phyloP scores from a whole-genome alignment of 2,113 vertebrate genomes.

The Cyanoderma ruficeps region DNA sequence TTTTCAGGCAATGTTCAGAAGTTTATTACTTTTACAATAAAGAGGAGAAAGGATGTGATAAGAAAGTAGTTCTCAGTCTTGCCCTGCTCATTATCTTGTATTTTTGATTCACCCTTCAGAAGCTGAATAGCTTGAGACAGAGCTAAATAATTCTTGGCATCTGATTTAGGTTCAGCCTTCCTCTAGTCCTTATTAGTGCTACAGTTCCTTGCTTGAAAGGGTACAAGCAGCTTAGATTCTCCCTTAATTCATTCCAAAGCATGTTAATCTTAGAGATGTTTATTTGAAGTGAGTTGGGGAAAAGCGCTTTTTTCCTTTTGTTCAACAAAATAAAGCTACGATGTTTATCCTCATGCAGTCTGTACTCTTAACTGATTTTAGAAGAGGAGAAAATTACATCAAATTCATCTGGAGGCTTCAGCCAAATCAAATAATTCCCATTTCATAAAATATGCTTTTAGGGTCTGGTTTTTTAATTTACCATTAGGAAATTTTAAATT shows the following conservation, averaged over 20 bases:
- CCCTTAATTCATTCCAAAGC: not conserved
- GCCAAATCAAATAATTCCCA: slow-evolving; percentile 4
- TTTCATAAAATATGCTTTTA: slow-evolving; percentile 33
- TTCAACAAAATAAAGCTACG: not conserved
- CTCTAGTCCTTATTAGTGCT: slow-evolving; percentile 1
- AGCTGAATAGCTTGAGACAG: not conserved
- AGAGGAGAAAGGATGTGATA: not conserved
- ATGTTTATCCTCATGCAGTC: not conserved
- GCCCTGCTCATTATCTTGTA: not conserved
- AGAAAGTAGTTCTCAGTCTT: not conserved
- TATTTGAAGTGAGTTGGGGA: not conserved
- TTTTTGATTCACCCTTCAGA: slow-evolving; percentile 10
- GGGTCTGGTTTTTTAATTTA: slow-evolving; percentile 19
- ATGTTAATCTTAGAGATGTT: not conserved
- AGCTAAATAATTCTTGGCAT: slow-evolving; percentile 35
- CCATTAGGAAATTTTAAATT: not conserved
- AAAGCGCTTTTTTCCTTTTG: not conserved
- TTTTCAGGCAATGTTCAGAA: not conserved
- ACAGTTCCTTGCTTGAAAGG: not conserved
- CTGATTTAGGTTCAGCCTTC: not conserved
- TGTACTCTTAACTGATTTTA: not conserved
- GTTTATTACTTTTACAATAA: not conserved
- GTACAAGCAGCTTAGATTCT: not conserved
- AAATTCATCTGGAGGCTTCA: not conserved
- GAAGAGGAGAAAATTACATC: not conserved